Evolutionary conservation across 2,888 invertebrate species (phyloP), one percentile per base, ranked within the genome.

Genomic region (Clostera curtula): DNA sequence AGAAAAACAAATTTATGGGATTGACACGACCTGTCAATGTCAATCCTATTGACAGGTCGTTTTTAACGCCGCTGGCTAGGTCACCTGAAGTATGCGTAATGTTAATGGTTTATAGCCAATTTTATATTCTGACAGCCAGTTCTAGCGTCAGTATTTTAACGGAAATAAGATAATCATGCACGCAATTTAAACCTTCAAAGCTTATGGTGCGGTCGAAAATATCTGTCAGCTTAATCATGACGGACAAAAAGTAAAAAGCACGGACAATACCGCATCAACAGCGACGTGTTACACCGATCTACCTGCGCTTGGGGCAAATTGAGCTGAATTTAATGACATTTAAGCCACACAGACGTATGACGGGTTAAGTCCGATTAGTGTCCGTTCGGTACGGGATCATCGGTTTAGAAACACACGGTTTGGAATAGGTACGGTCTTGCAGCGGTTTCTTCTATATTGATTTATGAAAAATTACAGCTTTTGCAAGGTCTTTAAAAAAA

Each of bases 311-410:
- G 34, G 40, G 43, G 51, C 50, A 66, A 66, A 63, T 64, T 56
- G 61, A 68, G 65, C 60, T 52, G 60, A 67, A 69, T 56, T 64
- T 66, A 66, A 66, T 64, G 60, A 64, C 58, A 56, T 59, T 54
- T 63, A 65, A 65, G 55, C 64, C 50, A 48, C 42, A 34, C 34
- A 43, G 45, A 48, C 45, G 47, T 43, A 37, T 56, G 63, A 60
- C 49, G 52, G 46, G 41, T 46, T 51, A 45, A 58, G 52, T 31
- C 61, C 46, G 60, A 64, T 73, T 69, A 73, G 31, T 56, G 69
- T 71, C 70, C 39, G 49, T 61, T 44, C 36, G 30, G 27, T 36
- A 49, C 36, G 49, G 58, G 71, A 68, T 69, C 56, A 61, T 48
- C 28, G 28, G 19, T 19, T 34, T 31, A 14, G 17, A 25, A 40